Percentiles rank a stretch among this genome's conserved stretches.
phyloP scores from a whole-genome alignment of 2,113 vertebrate genomes.

The Barbus barbus region DNA sequence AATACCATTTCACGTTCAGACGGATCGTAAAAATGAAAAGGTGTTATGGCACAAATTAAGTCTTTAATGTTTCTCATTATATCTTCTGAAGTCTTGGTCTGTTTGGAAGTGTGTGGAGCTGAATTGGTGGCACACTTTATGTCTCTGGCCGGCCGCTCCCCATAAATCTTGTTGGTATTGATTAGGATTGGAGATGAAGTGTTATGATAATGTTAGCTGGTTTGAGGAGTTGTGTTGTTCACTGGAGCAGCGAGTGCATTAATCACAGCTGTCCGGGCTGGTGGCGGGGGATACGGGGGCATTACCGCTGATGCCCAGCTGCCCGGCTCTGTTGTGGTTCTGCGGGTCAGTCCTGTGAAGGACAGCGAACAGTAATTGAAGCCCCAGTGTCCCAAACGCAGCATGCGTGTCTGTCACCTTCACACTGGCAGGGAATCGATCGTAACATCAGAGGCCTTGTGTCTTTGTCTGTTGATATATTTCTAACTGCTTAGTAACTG shows the following conservation, averaged over 20 bases:
- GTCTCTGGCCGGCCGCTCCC: not conserved
- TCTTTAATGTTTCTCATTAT: not conserved
- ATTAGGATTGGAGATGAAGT: conserved; percentile 66
- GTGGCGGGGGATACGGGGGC: conserved; percentile 30
- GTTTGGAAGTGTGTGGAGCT: not conserved
- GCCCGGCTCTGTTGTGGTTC: not conserved
- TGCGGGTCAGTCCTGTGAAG: not conserved
- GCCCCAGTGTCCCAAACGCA: conserved; percentile 32
- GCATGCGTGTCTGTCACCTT: conserved; percentile 29
- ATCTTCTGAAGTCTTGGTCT: not conserved
- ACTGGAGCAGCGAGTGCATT: conserved; percentile 73
- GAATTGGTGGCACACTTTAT: not conserved
- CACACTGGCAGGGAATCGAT: not conserved
- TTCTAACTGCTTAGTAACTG: too few relatives aligned
- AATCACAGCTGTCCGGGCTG: conserved; percentile 74
- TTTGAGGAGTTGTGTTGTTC: conserved; percentile 72
- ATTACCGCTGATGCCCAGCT: conserved; percentile 36
- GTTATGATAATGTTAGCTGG: conserved; percentile 75
- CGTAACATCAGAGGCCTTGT: not conserved
- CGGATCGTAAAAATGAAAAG: conserved; percentile 5
- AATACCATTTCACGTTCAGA: conserved; percentile 4
- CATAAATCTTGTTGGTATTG: conserved; percentile 72
- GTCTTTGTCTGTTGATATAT: not conserved
- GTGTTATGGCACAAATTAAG: not conserved
- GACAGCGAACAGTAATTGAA: conserved; percentile 31